These are phyloP conservation scores for Drosophila neotestacea DNA, from an alignment of 2,888 invertebrate genomes.

Conservation along the genomic window DNA sequence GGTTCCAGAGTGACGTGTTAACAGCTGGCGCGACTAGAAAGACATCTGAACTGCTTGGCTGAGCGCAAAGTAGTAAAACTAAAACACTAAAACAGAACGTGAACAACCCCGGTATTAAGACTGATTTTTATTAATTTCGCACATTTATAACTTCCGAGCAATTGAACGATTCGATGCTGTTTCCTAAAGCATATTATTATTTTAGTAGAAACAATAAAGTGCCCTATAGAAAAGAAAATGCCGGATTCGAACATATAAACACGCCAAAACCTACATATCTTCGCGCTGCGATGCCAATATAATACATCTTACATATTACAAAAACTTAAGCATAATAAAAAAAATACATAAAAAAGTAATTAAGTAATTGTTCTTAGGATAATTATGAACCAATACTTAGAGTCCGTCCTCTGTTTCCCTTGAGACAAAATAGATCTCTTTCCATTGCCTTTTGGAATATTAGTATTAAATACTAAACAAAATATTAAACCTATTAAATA, in stretches of 20 bases:
- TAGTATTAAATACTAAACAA: no score
- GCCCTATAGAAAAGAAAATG: background rate
- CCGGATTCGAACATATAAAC: no score
- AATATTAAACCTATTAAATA: background rate
- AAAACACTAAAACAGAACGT: constrained; percentile 29
- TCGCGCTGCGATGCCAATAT: no score
- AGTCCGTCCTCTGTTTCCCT: no score
- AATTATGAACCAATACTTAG: no score
- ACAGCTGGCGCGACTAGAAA: constrained; percentile 61
- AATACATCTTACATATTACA: background rate
- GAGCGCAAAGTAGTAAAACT: constrained; percentile 61
- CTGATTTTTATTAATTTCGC: constrained; percentile 77
- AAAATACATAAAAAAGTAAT: no score
- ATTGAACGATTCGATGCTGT: constrained; percentile 37
- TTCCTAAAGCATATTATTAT: background rate
- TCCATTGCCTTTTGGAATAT: no score
- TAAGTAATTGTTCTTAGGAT: no score
- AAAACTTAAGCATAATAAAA: no score
- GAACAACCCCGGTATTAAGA: constrained; percentile 35
- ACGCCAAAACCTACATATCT: no score
- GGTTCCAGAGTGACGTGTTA: constrained; percentile 15
- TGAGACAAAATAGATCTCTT: no score
- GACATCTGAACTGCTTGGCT: constrained; percentile 24
- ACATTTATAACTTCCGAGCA: constrained; percentile 74
- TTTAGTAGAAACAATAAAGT: constrained; percentile 2